Conservation (phyloP, 2,797 vertebrate species). For the Acipenser transmontanus region DNA sequence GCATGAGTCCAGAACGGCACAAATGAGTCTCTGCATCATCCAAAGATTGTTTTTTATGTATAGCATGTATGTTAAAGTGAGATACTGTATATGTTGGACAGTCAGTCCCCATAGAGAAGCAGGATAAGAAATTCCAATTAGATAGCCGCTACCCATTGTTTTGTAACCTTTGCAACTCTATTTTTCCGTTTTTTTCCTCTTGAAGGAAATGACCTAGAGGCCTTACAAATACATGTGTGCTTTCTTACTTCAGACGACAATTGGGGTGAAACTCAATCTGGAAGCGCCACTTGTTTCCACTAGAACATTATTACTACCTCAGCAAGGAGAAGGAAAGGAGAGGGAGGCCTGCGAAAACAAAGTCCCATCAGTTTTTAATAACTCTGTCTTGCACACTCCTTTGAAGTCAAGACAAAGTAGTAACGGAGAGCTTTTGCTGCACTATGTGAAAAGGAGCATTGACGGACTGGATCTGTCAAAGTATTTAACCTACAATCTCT, state of each 20-base stretch:
- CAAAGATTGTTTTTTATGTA: no score
- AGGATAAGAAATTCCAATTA: not conserved
- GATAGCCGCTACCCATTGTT: not conserved
- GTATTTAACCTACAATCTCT: constrained; percentile 25
- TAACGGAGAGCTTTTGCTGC: constrained; percentile 32
- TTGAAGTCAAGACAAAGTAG: constrained; percentile 29
- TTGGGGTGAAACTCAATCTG: constrained; percentile 62
- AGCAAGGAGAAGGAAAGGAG: constrained; percentile 64
- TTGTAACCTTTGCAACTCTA: constrained; percentile 38
- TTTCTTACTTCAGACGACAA: constrained; percentile 70
- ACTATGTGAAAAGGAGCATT: constrained; percentile 59
- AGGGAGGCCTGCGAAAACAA: constrained; percentile 60
- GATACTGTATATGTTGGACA: no score
- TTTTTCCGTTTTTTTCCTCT: constrained; percentile 30
- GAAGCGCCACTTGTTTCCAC: constrained; percentile 75
- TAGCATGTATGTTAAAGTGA: no score
- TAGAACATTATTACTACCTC: constrained; percentile 87
- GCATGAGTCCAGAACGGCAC: no score
- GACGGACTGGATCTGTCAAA: constrained; percentile 87
- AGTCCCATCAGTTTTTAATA: constrained; percentile 41
- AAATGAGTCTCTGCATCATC: no score
- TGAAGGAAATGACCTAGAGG: constrained; percentile 96
- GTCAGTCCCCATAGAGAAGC: not conserved
- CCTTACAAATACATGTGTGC: constrained; percentile 86
- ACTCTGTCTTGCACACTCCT: constrained; percentile 41